Base-by-base conservation (phyloP, 2,888 invertebrate species). In the Lomographa bimaculata region DNA sequence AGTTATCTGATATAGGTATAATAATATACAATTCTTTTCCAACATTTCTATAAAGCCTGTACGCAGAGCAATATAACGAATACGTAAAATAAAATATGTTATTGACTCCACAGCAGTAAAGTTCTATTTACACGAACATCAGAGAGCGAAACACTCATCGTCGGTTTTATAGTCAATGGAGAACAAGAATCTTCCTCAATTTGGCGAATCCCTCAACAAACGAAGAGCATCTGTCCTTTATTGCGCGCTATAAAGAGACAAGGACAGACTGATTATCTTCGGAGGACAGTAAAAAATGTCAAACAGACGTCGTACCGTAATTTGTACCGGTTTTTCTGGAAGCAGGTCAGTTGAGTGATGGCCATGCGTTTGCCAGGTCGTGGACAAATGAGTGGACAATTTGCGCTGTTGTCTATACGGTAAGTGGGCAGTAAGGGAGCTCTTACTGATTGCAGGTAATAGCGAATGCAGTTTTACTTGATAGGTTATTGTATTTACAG, bases 321-420 rank as follows among this genome's bases (percentile, higher is more conserved):
- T 60, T 60, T 62, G 46, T 47, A 54, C 52, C 45, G 44, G 49
- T 60, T 59, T 60, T 62, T 62, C 57, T 55, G 54, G 46, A 60
- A 60, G 54, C 35, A 61, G 64, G 68, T 60, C 62, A 39, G 40
- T 50, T 73, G 73, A 79, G 65, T 65, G 72, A 79, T 78, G 57
- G 52, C 68, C 64, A 61, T 64, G 61, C 74, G 74, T 78, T 77
- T 64, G 54, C 64, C 48, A 57, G 60, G 58, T 48, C 50, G 57
- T 46, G 71, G 73, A 79, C 70, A 79, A 79, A 78, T 76, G 69
- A 59, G 60, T 50, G 68, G 64, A 69, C 67, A 73, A 71, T 71
- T 76, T 62, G 49, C 66, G 64, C 64, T 64, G 64, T 68, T 63
- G 60, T 57, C 20, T 20, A 8, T 2, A 12, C 1, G 8, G 5